These are phyloP conservation scores for Drosophila mauritiana DNA, from an alignment of 1,140 invertebrate genomes.

Conservation along the genomic window DNA sequence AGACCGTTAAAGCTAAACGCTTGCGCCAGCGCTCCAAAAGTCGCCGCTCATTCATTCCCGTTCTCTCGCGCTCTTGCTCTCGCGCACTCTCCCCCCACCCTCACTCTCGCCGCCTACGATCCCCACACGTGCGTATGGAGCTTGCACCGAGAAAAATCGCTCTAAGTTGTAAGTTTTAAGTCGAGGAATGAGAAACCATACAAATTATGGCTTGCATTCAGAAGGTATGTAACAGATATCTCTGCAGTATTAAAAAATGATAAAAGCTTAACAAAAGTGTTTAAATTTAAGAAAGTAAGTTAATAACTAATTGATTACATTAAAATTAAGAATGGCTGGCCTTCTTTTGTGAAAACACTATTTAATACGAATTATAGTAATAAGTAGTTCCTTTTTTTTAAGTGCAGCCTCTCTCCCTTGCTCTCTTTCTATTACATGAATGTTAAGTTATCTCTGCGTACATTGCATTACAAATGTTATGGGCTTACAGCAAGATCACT, in stretches of 20 bases:
- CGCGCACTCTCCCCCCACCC: background rate
- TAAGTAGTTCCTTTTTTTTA: background rate
- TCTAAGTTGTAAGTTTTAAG: background rate
- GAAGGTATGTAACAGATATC: no score
- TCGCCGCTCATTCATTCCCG: constrained; percentile 46
- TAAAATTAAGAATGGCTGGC: no score
- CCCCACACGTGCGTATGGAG: constrained; percentile 57
- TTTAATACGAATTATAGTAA: background rate
- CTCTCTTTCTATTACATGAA: constrained; percentile 14
- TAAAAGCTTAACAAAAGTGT: no score
- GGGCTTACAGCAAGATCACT: constrained; percentile 6
- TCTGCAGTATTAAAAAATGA: no score
- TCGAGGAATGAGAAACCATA: no score
- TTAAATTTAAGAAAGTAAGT: no score
- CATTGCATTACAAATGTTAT: constrained; percentile 21
- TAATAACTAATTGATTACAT: no score
- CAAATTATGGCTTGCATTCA: no score
- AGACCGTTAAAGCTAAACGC: constrained; percentile 66
- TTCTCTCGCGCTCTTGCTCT: constrained; percentile 11
- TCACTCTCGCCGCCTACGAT: constrained; percentile 5
- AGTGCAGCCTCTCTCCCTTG: constrained; percentile 11
- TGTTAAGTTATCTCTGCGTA: background rate
- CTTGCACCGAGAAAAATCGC: constrained; percentile 7
- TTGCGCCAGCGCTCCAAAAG: constrained; percentile 21
- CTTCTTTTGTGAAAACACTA: background rate